Evolutionary conservation across 1,140 invertebrate genomes (phyloP).

Genomic region (Mercenaria mercenaria): DNA sequence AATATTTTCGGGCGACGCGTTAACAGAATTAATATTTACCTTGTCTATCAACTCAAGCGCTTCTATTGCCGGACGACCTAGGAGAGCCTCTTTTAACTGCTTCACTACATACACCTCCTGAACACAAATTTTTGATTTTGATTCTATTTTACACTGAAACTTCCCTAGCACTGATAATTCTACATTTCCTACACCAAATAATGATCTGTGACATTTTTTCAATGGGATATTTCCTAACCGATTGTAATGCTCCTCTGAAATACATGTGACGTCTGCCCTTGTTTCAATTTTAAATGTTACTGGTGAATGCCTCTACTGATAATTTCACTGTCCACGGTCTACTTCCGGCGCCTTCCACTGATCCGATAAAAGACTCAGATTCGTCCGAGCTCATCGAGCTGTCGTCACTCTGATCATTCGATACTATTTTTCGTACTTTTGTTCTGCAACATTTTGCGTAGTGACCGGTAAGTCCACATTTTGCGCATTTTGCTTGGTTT

Average conservation of each 20-base stretch:
- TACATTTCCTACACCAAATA: neutral
- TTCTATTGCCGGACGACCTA: neutral
- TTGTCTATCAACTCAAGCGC: constrained; percentile 15
- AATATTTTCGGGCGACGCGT: neutral
- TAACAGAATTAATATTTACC: neutral
- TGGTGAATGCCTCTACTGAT: neutral
- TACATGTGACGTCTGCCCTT: neutral
- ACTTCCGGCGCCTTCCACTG: neutral
- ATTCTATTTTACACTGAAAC: neutral
- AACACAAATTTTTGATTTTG: neutral
- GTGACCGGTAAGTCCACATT: neutral
- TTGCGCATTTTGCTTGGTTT: neutral
- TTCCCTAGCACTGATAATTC: constrained; percentile 3
- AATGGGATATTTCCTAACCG: neutral
- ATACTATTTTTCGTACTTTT: neutral
- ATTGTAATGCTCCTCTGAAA: neutral
- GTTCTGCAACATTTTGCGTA: neutral
- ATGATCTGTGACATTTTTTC: neutral
- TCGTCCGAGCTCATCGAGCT: neutral
- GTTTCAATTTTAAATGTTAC: neutral
- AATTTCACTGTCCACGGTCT: neutral
- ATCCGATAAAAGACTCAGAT: neutral
- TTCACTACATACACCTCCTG: neutral
- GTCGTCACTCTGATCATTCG: too few species aligned
- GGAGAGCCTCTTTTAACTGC: neutral